Conservation (phyloP, 2,113 vertebrate species). For the human region GRCh38 chr20:15144001-15144500, state of each 20-base stretch:
- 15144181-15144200: too few species aligned
- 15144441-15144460: constrained; percentile 51
- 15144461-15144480: background rate
- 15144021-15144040: too few species aligned
- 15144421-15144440: background rate
- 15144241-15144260: background rate
- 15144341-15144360: constrained; percentile 1
- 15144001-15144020: too few species aligned
- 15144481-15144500: constrained; percentile 22
- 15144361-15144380: background rate
- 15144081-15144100: background rate
- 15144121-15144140: too few species aligned
- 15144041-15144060: too few species aligned
- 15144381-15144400: constrained; percentile 4
- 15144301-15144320: background rate
- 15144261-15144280: background rate
- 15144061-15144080: background rate
- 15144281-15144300: background rate
- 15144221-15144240: too few species aligned
- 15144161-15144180: too few species aligned
- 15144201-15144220: too few species aligned
- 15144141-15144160: too few species aligned
- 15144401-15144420: constrained; percentile 7
- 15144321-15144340: background rate
- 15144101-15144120: background rate